Percentiles rank a stretch among this genome's conserved stretches.
phyloP scores from a whole-genome alignment of 1,140 invertebrate genomes.

The Nasonia longicornis region DNA sequence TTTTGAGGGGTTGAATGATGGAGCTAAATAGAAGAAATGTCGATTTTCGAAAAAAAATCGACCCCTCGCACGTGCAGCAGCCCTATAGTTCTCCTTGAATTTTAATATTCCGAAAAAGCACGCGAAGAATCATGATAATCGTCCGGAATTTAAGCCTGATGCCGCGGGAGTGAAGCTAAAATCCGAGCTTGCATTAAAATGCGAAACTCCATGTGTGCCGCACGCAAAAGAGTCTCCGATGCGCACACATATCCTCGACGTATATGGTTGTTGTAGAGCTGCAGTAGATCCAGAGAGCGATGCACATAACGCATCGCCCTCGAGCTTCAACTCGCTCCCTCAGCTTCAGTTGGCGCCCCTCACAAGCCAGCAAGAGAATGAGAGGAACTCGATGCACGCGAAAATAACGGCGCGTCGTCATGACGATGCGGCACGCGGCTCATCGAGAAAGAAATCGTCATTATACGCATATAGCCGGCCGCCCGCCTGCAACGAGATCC shows the following conservation, averaged over 20 bases:
- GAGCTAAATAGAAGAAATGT: neutral
- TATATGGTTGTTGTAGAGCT: neutral
- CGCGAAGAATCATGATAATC: slow-evolving; percentile 17
- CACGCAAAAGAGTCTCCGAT: neutral
- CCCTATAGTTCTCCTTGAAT: neutral
- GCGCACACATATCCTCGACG: too few relatives aligned
- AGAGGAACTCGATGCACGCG: neutral
- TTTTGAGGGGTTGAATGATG: too few relatives aligned
- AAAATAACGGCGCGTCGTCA: slow-evolving; percentile 23
- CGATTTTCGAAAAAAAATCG: neutral
- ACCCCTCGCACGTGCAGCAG: neutral
- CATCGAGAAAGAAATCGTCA: slow-evolving; percentile 28
- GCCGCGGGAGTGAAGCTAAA: neutral
- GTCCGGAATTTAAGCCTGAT: neutral
- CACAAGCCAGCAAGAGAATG: neutral
- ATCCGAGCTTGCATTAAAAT: slow-evolving; percentile 29
- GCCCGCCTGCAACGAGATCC: neutral
- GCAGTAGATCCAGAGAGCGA: neutral
- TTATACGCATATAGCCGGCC: neutral
- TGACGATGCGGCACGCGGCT: slow-evolving; percentile 21
- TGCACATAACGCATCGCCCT: neutral
- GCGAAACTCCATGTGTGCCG: neutral
- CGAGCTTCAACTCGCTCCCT: neutral
- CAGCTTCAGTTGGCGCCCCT: neutral
- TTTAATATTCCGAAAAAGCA: slow-evolving; percentile 32